Evolutionary conservation across 2,113 vertebrate genomes (phyloP).

Genomic region (Brachirus orientalis): DNA sequence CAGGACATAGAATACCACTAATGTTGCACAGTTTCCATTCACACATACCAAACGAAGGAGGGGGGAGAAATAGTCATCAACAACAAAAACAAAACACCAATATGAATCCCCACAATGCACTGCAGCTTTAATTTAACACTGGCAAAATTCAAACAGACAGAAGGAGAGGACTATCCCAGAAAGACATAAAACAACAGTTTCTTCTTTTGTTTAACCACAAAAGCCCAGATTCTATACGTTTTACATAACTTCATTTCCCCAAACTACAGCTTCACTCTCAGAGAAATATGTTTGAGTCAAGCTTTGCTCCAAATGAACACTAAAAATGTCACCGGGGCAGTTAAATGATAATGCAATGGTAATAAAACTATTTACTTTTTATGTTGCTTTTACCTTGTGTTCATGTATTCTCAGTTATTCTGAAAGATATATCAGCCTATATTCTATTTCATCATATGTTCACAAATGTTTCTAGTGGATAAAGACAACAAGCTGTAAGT

Average conservation of each 20-base stretch:
- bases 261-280: conserved; percentile 11
- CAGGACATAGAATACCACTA: no score
- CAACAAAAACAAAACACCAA: no score
- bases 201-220: conserved; percentile 3
- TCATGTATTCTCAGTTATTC: conserved; percentile 26
- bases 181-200: background rate
- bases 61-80: no score
- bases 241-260: conserved; percentile 23
- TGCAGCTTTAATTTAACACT: no score
- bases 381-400: conserved; percentile 29
- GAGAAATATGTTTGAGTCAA: conserved; percentile 7
- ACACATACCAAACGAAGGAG: no score
- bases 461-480: conserved; percentile 4
- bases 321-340: conserved; percentile 34
- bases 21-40: no score
- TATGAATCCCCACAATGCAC: no score
- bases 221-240: conserved; percentile 17
- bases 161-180: background rate
- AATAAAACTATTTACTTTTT: conserved; percentile 24
- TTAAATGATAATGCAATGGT: conserved; percentile 31
- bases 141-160: no score
- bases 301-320: conserved; percentile 16
- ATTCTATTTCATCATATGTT: conserved; percentile 35
- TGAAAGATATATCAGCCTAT: conserved; percentile 12
- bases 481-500: background rate